phyloP scores from a whole-genome alignment of 1,140 invertebrate genomes.

The Pantala flavescens region DNA sequence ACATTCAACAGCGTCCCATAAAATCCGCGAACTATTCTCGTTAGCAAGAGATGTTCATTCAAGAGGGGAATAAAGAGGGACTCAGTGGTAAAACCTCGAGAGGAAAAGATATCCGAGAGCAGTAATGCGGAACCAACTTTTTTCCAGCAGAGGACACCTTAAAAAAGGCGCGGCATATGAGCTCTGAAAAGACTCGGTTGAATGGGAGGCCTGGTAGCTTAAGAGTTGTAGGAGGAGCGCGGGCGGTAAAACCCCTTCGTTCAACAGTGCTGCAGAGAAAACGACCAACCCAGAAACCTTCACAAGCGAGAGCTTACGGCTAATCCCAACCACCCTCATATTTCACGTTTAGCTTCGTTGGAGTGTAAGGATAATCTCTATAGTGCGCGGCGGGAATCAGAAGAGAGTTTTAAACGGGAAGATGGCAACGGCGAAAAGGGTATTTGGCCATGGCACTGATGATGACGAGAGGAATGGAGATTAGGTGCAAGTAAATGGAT shows the following conservation, averaged over 20 bases:
- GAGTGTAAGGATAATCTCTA: background rate
- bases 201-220: too few relatives aligned
- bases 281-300: background rate
- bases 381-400: background rate
- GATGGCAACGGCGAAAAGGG: background rate
- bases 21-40: too few relatives aligned
- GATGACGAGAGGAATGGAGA: background rate
- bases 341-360: background rate
- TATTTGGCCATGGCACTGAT: background rate
- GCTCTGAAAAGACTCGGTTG: too few relatives aligned
- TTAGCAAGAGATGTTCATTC: too few relatives aligned
- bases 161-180: too few relatives aligned
- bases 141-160: too few relatives aligned
- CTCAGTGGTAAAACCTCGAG: too few relatives aligned
- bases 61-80: too few relatives aligned
- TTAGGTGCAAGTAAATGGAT: too few relatives aligned
- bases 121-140: too few relatives aligned
- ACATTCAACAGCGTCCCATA: too few relatives aligned
- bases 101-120: too few relatives aligned
- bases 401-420: background rate
- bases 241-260: background rate
- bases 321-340: background rate
- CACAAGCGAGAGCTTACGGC: background rate
- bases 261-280: slow-evolving; percentile 1
- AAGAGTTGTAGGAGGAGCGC: background rate